These are phyloP conservation scores for Ophiodon elongatus DNA, from an alignment of 2,113 vertebrate genomes.

Conservation along the genomic window DNA sequence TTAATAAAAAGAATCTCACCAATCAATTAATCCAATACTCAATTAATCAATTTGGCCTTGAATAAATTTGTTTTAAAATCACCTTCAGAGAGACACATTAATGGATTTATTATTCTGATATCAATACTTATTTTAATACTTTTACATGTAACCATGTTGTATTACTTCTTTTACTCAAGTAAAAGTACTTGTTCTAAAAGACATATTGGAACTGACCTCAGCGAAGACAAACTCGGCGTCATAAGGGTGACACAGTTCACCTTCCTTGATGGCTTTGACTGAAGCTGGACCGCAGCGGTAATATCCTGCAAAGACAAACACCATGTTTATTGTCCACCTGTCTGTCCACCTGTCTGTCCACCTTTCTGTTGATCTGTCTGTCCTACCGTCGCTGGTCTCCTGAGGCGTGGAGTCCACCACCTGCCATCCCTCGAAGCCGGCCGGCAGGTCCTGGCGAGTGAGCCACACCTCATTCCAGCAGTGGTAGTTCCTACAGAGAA, in stretches of 20 bases:
- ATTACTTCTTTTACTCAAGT: background rate
- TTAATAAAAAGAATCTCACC: no score
- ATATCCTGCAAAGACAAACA: conserved; percentile 81
- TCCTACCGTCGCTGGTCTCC: conserved; percentile 93
- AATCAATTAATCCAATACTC: no score
- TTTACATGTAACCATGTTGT: no score
- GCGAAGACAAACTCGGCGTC: conserved; percentile 91
- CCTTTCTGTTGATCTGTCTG: background rate
- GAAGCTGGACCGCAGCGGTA: conserved; percentile 93
- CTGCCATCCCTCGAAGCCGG: conserved; percentile 91
- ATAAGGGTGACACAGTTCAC: conserved; percentile 87
- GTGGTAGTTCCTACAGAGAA: conserved; percentile 91
- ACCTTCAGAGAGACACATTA: no score
- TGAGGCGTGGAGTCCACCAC: conserved; percentile 94
- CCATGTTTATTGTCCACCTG: background rate
- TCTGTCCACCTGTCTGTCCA: background rate
- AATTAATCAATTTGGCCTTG: no score
- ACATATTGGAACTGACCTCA: conserved; percentile 82
- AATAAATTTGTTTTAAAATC: no score
- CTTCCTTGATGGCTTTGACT: conserved; percentile 88
- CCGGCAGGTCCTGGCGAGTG: conserved; percentile 87
- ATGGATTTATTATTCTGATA: no score
- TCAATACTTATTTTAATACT: no score
- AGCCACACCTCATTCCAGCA: conserved; percentile 95
- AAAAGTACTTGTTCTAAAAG: background rate